These are phyloP conservation scores for Agrochola litura DNA, from an alignment of 2,888 invertebrate species.

Conservation along the genomic window DNA sequence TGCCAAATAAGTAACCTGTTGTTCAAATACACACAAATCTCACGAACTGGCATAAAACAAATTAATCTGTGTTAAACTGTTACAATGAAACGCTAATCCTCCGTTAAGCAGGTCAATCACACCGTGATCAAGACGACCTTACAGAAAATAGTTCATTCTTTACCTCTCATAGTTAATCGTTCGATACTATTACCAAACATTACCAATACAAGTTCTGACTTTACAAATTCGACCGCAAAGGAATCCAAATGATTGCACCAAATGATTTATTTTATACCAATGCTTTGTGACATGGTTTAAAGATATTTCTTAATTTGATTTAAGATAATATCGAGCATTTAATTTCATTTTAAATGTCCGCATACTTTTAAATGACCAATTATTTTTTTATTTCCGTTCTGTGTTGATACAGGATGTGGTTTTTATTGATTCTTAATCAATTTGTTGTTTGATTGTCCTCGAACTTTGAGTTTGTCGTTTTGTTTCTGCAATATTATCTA, in stretches of 20 bases:
- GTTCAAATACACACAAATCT: neutral
- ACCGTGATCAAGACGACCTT: conserved; percentile 53
- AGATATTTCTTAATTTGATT: conserved; percentile 21
- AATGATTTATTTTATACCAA: conserved; percentile 31
- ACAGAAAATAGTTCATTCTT: conserved; percentile 37
- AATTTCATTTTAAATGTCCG: conserved; percentile 37
- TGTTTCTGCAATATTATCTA: neutral
- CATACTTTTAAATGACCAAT: conserved; percentile 22
- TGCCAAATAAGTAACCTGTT: neutral
- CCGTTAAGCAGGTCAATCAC: conserved; percentile 33
- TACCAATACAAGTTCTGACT: conserved; percentile 19
- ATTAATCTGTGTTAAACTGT: conserved; percentile 7
- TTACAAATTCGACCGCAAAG: conserved; percentile 21
- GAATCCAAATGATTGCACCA: conserved; percentile 33
- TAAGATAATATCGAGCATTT: conserved; percentile 30
- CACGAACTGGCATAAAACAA: conserved; percentile 8
- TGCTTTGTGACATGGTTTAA: neutral
- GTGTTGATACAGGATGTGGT: conserved; percentile 28
- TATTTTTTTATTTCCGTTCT: conserved; percentile 35
- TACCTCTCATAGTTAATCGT: conserved; percentile 1
- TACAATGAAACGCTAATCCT: conserved; percentile 23
- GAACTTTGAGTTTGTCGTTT: conserved; percentile 23
- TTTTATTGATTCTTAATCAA: conserved; percentile 36
- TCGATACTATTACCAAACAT: conserved; percentile 40
- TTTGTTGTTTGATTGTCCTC: conserved; percentile 21